Base-by-base conservation (phyloP, 1,140 invertebrate species). In the Bombus polaris region DNA sequence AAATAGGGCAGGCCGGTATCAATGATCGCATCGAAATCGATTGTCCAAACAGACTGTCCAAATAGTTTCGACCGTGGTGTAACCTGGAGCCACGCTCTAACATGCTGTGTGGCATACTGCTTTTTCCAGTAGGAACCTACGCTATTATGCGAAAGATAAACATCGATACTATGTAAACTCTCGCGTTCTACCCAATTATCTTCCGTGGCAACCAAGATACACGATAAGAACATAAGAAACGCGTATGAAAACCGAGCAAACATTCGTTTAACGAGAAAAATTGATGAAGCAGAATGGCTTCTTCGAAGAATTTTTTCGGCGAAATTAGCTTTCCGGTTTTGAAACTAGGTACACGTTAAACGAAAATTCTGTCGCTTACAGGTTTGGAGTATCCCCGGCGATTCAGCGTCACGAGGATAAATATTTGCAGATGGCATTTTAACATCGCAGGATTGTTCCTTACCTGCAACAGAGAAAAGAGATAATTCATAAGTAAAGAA, bases 1-100 rank as follows among this genome's bases (percentile, higher is more conserved):
- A 71, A 84, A 71, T 47, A 47, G 70, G 10, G 32, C 35, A 32
- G 32, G 9, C 22, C 47, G 39, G n/a, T n/a, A 66, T 44, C 35
- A 44, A 74, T 57, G 3, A 62, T 42, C 35, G 35, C 9, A 35
- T 12, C 22, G 71, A 47, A 72, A 85, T 85, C 77, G 75, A 85
- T 75, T 68, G 70, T 81, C 25, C 83, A 85, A 85, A 85, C 71
- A 68, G 8, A 35, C 35, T n/a, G 32, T n/a, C 70, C 71, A 81
- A 77, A 79, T 53, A 80, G 83, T 13, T n/a, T 53, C 1, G 5
- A 8, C 12, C 32, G n/a, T 39, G 15, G 25, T 4, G 73, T 37
- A 25, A 62, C 53, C 32, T 32, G 18, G 25, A 28, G 9, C 53
- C 32, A 13, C 22, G 25, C 6, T 32, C 39, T 32, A 59, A 72